Percentiles rank a stretch among this genome's conserved stretches.
Evolutionary conservation across 2,888 invertebrate genomes (phyloP).

Genomic region (Lithophane leautieri): DNA sequence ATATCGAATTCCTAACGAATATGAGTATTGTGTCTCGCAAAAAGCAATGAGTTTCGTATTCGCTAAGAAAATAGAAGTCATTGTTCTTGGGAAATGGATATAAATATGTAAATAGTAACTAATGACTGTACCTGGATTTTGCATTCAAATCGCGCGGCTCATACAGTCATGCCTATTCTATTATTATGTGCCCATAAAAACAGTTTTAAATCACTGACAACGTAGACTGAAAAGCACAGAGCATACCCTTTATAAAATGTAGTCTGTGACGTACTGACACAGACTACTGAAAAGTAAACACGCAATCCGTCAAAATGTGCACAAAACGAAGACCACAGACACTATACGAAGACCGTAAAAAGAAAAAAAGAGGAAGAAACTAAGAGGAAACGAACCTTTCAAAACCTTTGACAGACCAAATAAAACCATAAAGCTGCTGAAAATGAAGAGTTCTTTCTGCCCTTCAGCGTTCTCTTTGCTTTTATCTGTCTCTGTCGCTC

Average conservation of each 20-base stretch:
- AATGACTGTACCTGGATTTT: constrained; percentile 12
- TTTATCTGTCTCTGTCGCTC: not conserved
- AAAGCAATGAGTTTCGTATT: not conserved
- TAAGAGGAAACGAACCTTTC: not conserved
- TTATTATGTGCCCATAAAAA: not conserved
- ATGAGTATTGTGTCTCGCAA: not conserved
- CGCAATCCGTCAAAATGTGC: not conserved
- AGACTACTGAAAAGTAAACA: too few relatives aligned
- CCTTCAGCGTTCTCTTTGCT: not conserved
- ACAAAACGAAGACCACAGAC: too few relatives aligned
- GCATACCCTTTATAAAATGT: too few relatives aligned
- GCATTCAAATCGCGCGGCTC: not conserved
- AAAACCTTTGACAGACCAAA: constrained; percentile 10
- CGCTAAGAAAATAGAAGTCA: not conserved
- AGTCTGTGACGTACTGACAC: too few relatives aligned
- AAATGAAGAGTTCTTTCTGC: not conserved
- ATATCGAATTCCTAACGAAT: not conserved
- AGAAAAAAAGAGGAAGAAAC: too few relatives aligned
- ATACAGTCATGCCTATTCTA: constrained; percentile 4
- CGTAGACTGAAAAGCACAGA: too few relatives aligned
- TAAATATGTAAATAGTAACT: not conserved
- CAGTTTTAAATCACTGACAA: not conserved
- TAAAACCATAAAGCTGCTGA: not conserved
- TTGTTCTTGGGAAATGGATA: too few relatives aligned
- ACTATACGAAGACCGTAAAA: too few relatives aligned